phyloP scores from a whole-genome alignment of 2,888 invertebrate species.

The Stenodera caucasica region DNA sequence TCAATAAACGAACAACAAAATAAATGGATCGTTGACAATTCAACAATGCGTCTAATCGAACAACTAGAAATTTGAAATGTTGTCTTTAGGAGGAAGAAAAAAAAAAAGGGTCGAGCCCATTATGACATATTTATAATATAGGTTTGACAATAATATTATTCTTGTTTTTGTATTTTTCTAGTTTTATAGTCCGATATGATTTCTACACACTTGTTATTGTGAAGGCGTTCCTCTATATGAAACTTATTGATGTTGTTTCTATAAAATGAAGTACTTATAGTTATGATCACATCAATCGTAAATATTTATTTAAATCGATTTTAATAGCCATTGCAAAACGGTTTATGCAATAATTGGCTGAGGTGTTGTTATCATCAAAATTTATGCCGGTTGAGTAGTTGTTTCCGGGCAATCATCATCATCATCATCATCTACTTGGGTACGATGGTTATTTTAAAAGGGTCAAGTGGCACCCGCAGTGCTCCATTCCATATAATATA shows the following conservation, averaged over 20 bases:
- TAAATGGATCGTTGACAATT: neutral
- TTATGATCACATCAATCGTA: constrained; percentile 18
- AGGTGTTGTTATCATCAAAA: constrained; percentile 11
- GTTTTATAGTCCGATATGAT: neutral
- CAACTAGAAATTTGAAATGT: too few relatives aligned
- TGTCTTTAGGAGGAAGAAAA: neutral
- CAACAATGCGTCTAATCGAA: neutral
- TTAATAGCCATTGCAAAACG: constrained; percentile 22
- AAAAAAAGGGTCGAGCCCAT: neutral
- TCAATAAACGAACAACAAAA: neutral
- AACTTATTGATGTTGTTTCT: constrained; percentile 24
- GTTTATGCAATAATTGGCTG: constrained; percentile 21
- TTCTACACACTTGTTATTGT: constrained; percentile 6
- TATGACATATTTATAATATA: neutral
- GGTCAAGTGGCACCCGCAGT: neutral
- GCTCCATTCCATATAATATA: neutral
- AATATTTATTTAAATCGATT: constrained; percentile 27
- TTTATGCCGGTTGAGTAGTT: neutral
- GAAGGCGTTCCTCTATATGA: neutral
- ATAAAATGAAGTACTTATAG: constrained; percentile 16
- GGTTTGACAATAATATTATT: constrained; percentile 5
- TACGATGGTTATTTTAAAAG: neutral
- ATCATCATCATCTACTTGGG: neutral
- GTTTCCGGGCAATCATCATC: neutral
- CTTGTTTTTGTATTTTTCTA: neutral